A percentile compares a stretch with the other conserved stretches of the same genome.
Conservation (phyloP, 2,113 vertebrate species). For the Balaenoptera acutorostrata region DNA sequence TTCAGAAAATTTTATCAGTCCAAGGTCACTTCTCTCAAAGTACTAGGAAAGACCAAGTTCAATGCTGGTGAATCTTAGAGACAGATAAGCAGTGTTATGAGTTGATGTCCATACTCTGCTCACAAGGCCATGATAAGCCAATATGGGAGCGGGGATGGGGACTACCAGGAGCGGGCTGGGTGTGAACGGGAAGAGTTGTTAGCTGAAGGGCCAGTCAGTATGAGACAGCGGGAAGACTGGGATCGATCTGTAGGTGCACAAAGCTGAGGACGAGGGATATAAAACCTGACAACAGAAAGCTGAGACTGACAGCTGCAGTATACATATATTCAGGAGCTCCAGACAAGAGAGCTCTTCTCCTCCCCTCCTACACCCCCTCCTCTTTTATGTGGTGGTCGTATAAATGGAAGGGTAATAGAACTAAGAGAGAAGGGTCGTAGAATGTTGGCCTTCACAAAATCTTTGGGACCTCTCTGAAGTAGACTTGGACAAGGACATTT, state of each 20-base stretch:
- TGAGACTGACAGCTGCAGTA: neutral
- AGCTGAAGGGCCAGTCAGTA: neutral
- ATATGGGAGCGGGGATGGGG: no score
- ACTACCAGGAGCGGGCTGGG: no score
- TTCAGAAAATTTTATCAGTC: neutral
- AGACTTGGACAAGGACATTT: neutral
- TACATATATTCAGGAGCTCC: no score
- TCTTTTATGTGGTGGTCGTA: neutral
- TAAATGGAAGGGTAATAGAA: neutral
- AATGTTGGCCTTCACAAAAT: accelerated
- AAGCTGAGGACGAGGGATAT: neutral
- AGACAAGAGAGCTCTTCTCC: neutral
- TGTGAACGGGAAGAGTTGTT: no score
- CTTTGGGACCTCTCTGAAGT: neutral
- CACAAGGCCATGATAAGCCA: neutral
- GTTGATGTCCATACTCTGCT: neutral
- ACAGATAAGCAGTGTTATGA: neutral
- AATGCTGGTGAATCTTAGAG: neutral
- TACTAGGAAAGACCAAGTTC: neutral
- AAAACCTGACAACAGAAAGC: neutral
- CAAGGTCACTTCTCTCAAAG: neutral
- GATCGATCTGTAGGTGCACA: accelerated
- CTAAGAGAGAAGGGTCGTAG: neutral
- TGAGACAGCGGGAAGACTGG: neutral
- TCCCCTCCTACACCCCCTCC: neutral